phyloP scores from a whole-genome alignment of 2,888 invertebrate genomes.

The Erebia epiphron region DNA sequence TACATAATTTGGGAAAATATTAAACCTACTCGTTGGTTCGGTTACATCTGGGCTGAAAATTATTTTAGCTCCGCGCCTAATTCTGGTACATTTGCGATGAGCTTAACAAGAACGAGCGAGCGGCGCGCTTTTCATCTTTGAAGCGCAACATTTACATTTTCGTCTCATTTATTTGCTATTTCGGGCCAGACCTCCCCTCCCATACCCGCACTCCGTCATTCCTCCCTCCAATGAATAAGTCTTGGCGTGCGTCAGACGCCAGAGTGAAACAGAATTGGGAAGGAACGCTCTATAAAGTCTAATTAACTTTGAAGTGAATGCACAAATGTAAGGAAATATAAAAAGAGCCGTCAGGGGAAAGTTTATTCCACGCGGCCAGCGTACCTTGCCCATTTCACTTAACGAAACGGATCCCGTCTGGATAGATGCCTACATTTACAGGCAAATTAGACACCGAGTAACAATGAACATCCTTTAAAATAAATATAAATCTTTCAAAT shows the following conservation, averaged over 20 bases:
- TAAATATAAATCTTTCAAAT: slow-evolving; percentile 62
- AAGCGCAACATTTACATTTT: slow-evolving; percentile 83
- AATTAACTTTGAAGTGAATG: slow-evolving; percentile 82
- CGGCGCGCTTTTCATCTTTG: slow-evolving; percentile 81
- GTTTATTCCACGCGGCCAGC: slow-evolving; percentile 59
- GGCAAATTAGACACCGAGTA: slow-evolving; percentile 44
- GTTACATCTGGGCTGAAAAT: slow-evolving; percentile 77
- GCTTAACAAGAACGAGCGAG: slow-evolving; percentile 78
- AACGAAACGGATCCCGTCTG: slow-evolving; percentile 13
- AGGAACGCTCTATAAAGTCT: slow-evolving; percentile 83
- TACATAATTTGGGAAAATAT: slow-evolving; percentile 3
- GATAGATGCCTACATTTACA: neutral
- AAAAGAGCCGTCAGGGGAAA: slow-evolving; percentile 63
- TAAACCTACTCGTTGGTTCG: slow-evolving; percentile 40
- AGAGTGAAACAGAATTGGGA: slow-evolving; percentile 79
- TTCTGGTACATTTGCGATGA: slow-evolving; percentile 82
- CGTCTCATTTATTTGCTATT: slow-evolving; percentile 84
- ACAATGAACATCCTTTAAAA: slow-evolving; percentile 63
- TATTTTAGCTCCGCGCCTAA: slow-evolving; percentile 77
- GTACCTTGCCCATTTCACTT: slow-evolving; percentile 19
- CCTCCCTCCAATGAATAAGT: slow-evolving; percentile 78
- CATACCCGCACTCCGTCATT: slow-evolving; percentile 51
- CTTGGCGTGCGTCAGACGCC: slow-evolving; percentile 74
- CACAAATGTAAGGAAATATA: slow-evolving; percentile 78
- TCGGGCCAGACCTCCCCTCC: slow-evolving; percentile 67